Conservation (phyloP, 2,888 invertebrate species). For the Paralinhomoeus sp. region DNA sequence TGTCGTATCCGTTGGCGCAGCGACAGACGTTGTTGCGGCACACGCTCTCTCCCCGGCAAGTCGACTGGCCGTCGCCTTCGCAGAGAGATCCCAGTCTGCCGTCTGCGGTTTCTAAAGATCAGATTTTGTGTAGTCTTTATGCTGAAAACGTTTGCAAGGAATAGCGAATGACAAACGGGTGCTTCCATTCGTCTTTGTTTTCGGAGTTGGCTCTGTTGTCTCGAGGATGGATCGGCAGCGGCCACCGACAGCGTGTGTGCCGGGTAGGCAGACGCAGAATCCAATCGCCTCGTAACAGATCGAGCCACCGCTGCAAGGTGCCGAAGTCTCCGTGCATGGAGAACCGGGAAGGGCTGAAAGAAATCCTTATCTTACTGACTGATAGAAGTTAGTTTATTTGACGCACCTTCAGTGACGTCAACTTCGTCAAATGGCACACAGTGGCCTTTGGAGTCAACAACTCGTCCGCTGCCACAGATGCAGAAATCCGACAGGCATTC, state of each 20-base stretch:
- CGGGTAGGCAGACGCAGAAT: slow-evolving; percentile 9
- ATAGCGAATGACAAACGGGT: too few species aligned
- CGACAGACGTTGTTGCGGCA: slow-evolving; percentile 7
- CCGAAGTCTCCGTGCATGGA: slow-evolving; percentile 3
- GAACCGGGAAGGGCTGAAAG: slow-evolving; percentile 7
- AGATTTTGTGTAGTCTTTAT: too few species aligned
- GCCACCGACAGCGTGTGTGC: background rate
- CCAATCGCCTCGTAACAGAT: slow-evolving; percentile 7
- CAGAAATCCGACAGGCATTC: background rate
- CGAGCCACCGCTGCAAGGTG: slow-evolving; percentile 1
- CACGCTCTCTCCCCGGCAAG: slow-evolving; percentile 7
- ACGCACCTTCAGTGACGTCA: background rate
- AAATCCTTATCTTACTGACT: too few species aligned
- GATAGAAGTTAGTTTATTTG: too few species aligned
- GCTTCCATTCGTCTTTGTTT: too few species aligned
- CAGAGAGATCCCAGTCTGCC: too few species aligned
- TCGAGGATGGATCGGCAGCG: background rate
- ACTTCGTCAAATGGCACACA: background rate
- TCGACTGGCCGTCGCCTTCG: slow-evolving; percentile 2
- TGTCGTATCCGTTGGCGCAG: slow-evolving; percentile 1
- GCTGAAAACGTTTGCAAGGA: too few species aligned
- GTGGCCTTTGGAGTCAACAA: background rate
- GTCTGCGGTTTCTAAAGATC: too few species aligned
- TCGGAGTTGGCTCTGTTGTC: too few species aligned
- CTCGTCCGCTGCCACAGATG: background rate